These are phyloP conservation scores for Ardeotis arabs DNA, from an alignment of 2,113 vertebrate species.

Conservation along the genomic window DNA sequence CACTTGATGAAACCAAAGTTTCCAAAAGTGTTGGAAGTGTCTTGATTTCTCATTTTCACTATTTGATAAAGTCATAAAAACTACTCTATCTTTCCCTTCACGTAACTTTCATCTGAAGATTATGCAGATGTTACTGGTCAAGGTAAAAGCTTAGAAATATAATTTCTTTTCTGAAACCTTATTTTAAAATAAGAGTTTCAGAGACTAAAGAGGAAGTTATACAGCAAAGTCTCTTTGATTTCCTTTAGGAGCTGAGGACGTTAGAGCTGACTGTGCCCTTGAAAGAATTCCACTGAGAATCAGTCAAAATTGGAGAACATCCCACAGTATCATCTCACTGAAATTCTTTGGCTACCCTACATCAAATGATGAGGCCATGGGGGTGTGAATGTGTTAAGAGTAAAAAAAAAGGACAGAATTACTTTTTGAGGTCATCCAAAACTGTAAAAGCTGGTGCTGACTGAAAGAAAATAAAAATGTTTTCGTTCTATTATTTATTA, in stretches of 20 bases:
- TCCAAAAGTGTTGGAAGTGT: neutral
- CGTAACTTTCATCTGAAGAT: neutral
- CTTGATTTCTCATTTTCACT: neutral
- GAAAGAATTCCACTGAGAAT: constrained; percentile 10
- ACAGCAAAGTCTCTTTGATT: neutral
- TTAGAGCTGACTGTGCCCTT: neutral
- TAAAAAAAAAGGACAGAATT: neutral
- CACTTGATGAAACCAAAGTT: neutral
- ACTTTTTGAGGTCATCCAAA: constrained; percentile 8
- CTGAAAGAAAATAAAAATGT: neutral
- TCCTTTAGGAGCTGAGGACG: neutral
- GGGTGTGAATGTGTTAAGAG: neutral
- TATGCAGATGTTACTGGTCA: neutral
- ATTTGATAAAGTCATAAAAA: neutral
- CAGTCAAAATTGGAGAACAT: constrained; percentile 37
- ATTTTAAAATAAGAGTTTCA: neutral
- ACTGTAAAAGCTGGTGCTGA: neutral
- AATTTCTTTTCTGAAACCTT: neutral
- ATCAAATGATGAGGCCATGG: neutral
- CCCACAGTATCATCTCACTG: constrained; percentile 5
- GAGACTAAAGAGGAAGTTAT: neutral
- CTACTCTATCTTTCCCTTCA: neutral
- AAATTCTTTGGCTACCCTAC: constrained; percentile 18
- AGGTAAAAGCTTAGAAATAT: neutral
- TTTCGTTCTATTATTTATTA: neutral